phyloP scores from a whole-genome alignment of 2,888 invertebrate genomes.

The Yponomeuta plumbellus region DNA sequence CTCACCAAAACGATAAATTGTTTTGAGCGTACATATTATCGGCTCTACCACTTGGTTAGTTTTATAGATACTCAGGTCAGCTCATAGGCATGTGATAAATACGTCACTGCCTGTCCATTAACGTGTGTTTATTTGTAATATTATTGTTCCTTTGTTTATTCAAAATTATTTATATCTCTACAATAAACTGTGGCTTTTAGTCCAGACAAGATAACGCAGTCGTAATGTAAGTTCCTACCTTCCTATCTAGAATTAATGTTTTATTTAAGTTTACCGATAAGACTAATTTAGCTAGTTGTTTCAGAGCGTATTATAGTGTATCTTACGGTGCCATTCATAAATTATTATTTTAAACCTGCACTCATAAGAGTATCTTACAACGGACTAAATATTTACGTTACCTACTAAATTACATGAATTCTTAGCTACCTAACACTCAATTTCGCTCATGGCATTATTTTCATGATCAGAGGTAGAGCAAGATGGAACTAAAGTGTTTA shows the following conservation, averaged over 20 bases:
- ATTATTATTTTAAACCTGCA: neutral
- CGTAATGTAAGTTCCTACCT: neutral
- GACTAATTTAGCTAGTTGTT: neutral
- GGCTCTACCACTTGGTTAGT: neutral
- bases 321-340: neutral
- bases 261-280: neutral
- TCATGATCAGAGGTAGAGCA: neutral
- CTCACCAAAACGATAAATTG: neutral
- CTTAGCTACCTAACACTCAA: neutral
- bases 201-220: neutral
- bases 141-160: neutral
- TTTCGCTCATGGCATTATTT: neutral
- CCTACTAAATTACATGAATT: too few species aligned
- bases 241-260: neutral
- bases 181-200: neutral
- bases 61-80: neutral
- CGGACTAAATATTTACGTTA: too few species aligned
- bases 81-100: too few species aligned
- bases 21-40: neutral
- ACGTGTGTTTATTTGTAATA: too few species aligned
- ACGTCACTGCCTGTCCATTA: too few species aligned
- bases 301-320: neutral
- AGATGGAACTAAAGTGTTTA: neutral
- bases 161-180: neutral
- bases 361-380: too few species aligned